These are phyloP conservation scores for Pseudonaja textilis DNA, from an alignment of 2,113 vertebrate genomes.

Conservation along the genomic window DNA sequence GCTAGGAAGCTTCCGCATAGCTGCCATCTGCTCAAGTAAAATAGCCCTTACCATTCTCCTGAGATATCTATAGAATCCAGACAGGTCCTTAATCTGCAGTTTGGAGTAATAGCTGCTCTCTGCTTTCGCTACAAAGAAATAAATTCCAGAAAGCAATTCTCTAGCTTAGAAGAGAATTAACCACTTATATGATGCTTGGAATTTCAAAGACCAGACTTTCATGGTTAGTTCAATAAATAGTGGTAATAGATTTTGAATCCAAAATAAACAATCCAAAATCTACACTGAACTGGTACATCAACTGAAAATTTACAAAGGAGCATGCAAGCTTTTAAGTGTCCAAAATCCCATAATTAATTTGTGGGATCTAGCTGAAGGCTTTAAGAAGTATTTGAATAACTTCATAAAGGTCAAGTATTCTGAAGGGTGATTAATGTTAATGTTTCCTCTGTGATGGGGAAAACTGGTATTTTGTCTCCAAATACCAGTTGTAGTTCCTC, in stretches of 20 bases:
- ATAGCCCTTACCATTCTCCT: background rate
- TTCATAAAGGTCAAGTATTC: background rate
- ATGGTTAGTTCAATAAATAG: background rate
- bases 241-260: background rate
- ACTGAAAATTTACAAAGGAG: background rate
- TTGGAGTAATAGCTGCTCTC: background rate
- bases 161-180: background rate
- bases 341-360: background rate
- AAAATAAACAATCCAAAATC: background rate
- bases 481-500: background rate
- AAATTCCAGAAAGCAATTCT: background rate
- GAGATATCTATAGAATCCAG: background rate
- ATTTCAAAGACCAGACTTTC: background rate
- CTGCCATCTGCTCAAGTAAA: background rate
- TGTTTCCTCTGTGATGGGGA: background rate
- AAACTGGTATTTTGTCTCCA: background rate
- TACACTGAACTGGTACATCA: background rate
- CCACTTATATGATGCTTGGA: background rate
- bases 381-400: background rate
- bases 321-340: background rate
- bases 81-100: background rate
- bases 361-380: background rate
- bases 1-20: background rate
- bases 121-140: background rate
- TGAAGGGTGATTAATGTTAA: background rate